Evolutionary conservation across 2,797 vertebrate genomes (phyloP).

Genomic region (Cyclura pinguis): DNA sequence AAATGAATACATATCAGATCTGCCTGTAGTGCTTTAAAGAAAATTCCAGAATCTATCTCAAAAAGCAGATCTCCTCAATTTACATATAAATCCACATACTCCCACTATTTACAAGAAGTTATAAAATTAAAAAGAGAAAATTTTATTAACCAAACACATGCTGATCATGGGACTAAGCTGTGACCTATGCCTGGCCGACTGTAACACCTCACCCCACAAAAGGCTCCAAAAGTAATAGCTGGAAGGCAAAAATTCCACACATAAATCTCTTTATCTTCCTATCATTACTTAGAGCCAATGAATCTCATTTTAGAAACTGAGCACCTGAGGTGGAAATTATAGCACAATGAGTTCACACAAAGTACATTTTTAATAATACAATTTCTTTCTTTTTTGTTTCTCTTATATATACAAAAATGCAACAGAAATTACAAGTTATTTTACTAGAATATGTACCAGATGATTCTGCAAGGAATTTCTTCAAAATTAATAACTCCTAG

Average conservation of each 20-base stretch:
- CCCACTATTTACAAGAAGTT: constrained; percentile 31
- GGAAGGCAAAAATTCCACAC: constrained; percentile 63
- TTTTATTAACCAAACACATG: constrained; percentile 55
- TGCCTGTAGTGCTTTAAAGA: constrained; percentile 31
- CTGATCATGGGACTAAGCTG: constrained; percentile 67
- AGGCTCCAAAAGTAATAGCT: constrained; percentile 48
- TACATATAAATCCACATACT: constrained; percentile 29
- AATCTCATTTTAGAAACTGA: constrained; percentile 55
- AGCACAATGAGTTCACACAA: constrained; percentile 14
- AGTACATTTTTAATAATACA: constrained; percentile 15
- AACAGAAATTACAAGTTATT: neutral
- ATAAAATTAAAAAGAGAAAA: constrained; percentile 31
- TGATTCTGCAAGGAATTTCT: neutral
- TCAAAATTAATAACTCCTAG: neutral
- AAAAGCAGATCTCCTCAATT: constrained; percentile 33
- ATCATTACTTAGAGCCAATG: neutral
- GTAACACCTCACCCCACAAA: constrained; percentile 6
- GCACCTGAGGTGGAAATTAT: neutral
- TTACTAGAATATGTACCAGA: neutral
- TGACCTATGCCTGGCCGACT: constrained; percentile 57
- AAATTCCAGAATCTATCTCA: constrained; percentile 18
- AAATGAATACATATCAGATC: constrained; percentile 11
- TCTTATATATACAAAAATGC: neutral
- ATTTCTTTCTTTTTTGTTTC: neutral
- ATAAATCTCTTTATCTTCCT: constrained; percentile 35